Conservation (phyloP, 1,140 invertebrate genomes). For the Mylabris phalerata region DNA sequence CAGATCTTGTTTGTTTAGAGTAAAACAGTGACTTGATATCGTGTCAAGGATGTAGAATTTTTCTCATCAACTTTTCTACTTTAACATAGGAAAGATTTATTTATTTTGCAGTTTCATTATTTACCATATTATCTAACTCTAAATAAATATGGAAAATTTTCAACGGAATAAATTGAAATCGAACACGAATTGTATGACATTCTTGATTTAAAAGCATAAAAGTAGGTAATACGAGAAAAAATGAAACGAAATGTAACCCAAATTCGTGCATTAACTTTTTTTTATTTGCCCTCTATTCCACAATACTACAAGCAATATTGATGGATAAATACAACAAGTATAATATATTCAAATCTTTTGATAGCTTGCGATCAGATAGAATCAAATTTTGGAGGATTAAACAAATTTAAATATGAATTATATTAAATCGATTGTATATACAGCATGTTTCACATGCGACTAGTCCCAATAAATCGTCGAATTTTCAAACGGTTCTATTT, state of each 20-base stretch:
- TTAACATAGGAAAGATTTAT: no score
- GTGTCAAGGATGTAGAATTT: not conserved
- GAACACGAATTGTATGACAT: not conserved
- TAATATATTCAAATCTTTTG: conserved; percentile 14
- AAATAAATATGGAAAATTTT: conserved; percentile 1
- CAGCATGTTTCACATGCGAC: no score
- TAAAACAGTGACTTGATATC: no score
- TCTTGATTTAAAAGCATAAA: no score
- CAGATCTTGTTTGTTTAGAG: no score
- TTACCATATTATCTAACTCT: not conserved
- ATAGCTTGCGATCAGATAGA: conserved; percentile 13
- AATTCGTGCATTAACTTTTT: not conserved
- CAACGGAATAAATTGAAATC: not conserved
- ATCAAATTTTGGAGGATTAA: conserved; percentile 12
- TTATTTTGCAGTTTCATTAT: not conserved
- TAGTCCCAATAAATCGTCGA: no score
- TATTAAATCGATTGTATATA: not conserved
- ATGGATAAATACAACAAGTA: conserved; percentile 3
- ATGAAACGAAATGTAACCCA: no score
- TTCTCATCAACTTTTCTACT: conserved; percentile 4
- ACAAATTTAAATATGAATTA: conserved; percentile 15
- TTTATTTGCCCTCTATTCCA: no score
- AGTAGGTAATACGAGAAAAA: no score
- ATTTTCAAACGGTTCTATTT: no score
- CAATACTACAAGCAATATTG: conserved; percentile 14